These are phyloP conservation scores for Periophthalmodon schlosseri DNA, from an alignment of 2,113 vertebrate species.

Conservation along the genomic window DNA sequence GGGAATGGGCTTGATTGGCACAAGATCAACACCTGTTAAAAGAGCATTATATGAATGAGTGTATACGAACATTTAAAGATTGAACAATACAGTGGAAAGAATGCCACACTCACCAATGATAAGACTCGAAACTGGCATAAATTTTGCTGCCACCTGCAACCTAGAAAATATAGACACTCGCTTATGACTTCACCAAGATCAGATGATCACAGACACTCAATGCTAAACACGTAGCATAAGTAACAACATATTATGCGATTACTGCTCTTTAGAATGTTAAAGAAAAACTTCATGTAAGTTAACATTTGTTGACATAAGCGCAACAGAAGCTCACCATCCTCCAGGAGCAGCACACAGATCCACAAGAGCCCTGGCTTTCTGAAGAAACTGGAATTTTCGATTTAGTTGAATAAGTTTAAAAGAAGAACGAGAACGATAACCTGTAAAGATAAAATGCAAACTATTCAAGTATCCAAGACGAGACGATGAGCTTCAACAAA, in stretches of 20 bases:
- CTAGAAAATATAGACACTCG: constrained; percentile 58
- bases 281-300: neutral
- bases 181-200: neutral
- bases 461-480: neutral
- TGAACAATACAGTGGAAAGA: neutral
- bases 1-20: constrained; percentile 92
- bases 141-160: constrained; percentile 96
- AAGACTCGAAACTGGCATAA: constrained; percentile 96
- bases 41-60: neutral
- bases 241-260: too few species aligned
- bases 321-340: constrained; percentile 84
- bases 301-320: neutral
- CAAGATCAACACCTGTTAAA: constrained; percentile 88
- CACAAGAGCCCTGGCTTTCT: constrained; percentile 88
- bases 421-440: constrained; percentile 94
- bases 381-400: constrained; percentile 93
- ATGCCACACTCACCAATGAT: constrained; percentile 86
- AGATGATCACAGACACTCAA: neutral
- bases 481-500: neutral
- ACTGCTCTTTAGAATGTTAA: too few species aligned
- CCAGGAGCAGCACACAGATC: constrained; percentile 95
- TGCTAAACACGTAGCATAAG: too few species aligned
- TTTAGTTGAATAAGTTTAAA: constrained; percentile 98
- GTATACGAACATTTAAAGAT: neutral
- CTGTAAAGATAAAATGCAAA: constrained; percentile 61